These are phyloP conservation scores for Cyphomyrmex costatus DNA, from an alignment of 1,140 invertebrate genomes.

Conservation along the genomic window DNA sequence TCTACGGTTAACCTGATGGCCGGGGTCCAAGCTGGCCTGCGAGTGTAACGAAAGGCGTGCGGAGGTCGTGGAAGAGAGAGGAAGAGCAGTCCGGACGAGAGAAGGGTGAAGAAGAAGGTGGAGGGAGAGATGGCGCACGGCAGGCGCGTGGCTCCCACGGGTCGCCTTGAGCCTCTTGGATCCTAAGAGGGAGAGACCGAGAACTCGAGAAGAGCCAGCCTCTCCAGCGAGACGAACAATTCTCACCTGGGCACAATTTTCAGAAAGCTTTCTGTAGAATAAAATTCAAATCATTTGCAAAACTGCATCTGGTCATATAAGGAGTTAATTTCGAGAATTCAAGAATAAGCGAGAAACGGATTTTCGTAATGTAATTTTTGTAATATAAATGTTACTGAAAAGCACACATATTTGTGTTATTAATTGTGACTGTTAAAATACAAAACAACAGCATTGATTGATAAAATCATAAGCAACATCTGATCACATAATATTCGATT, in stretches of 20 bases:
- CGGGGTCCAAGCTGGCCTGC: conserved; percentile 32
- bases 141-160: conserved; percentile 85
- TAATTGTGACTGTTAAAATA: background rate
- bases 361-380: background rate
- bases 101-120: conserved; percentile 33
- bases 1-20: conserved; percentile 51
- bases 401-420: too few relatives aligned
- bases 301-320: background rate
- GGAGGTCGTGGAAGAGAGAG: conserved; percentile 20
- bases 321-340: background rate
- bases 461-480: background rate
- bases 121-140: conserved; percentile 80
- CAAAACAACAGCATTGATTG: too few relatives aligned
- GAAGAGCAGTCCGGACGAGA: conserved; percentile 8
- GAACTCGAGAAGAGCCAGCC: conserved; percentile 42
- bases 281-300: conserved; percentile 8
- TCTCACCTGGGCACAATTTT: conserved; percentile 1
- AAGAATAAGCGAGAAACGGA: background rate
- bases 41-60: conserved; percentile 48
- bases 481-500: background rate
- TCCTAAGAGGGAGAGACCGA: conserved; percentile 62
- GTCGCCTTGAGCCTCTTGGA: conserved; percentile 76
- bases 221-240: conserved; percentile 1
- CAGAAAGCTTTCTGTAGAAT: background rate
- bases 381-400: background rate